Evolutionary conservation across 2,113 vertebrate species (phyloP), one percentile per base, ranked within the genome.

Genomic region (Chroicocephalus ridibundus): DNA sequence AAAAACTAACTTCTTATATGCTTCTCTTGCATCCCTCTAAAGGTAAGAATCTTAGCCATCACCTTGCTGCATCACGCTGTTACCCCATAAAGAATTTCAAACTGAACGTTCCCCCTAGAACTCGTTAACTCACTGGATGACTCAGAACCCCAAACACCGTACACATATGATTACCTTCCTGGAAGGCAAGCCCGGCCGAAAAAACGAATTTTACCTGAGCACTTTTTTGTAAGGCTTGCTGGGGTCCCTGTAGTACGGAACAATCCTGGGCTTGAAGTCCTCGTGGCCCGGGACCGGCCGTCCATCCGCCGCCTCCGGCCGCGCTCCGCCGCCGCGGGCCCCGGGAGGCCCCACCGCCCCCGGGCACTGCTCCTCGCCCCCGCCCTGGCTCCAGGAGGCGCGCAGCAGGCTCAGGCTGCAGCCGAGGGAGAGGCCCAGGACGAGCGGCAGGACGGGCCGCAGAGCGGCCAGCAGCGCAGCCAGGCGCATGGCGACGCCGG

Each of bases 401-500:
- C 99, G 99, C 75, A 99, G 95, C 47, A 99, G 98, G 91, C 99
- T 99, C 77, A 99, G 98, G 94, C 99, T 99, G 82, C 99, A 99
- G 27, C 99, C 99, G 81, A 99, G 96, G 29, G 99, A 99, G 20
- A 99, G 98, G 25, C 99, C 99, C 38, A 99, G 98, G 91, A 99
- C 98, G 11, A 99, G 98, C 66, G 99, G 99, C 36, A 99, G 97
- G 10, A 98, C 99, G 58, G 99, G 99, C 88, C 99, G 98, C 96
- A 99, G 98, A 82, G 99, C 88, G 71, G 98, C 98, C 95, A 99
- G 36, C 9, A 99, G 87, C 31, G 99, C 97, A 6, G 98, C 98
- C 46, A 99, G 93, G 18, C 99, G 98, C 99, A 99, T 99, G 34
- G 96, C 94, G 96, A 76, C 11, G 6, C 36, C 34, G 61, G 60